Evolutionary conservation across 2,797 vertebrate species (phyloP), one percentile per base, ranked within the genome.

Genomic region (Centropyge bicolor): DNA sequence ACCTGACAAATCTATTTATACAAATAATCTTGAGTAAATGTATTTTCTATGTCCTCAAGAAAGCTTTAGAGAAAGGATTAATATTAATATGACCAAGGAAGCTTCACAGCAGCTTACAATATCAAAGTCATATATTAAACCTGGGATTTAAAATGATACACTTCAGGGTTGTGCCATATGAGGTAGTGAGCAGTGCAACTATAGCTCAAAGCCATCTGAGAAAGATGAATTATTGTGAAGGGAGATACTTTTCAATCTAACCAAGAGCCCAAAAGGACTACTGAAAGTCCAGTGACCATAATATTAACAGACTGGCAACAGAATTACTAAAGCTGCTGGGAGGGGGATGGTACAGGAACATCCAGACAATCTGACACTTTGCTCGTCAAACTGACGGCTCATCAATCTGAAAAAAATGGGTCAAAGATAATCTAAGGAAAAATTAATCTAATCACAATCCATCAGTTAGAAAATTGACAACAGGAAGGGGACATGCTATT

Each of bases 341-440:
- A 20, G 24, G 17, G 14, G 16, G 55, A 17, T 12, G 24, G 8
- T 20, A 8, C 5, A 43, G 52, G 27, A 61, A 69, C 55, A 48
- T 59, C 40, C 35, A 54, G 1, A 86, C 60, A 76, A 72, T 71
- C 22, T 24, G 63, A 72, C 55, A 76, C n/a, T 78, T 24, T 46
- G 5, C 43, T 59, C 22, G 76, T 77, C 38, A 80, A 36, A 70
- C 19, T 45, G 65, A 81, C 73, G 73, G 59, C 65, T 76, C 76
- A 82, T 86, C 82, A 87, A 66, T 63, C 31, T 55, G 56, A 48
- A 51, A 45, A 80, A 82, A 81, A 63, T 74, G 46, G 77, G 80
- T 85, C 82, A 81, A 27, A 22, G 38, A 69, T 86, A 81, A 88
- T 76, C 77, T 0, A 13, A 63, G 31, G 55, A 78, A 73, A 75